Base-by-base conservation (phyloP, 2,888 invertebrate species). In the Pammene fasciana region DNA sequence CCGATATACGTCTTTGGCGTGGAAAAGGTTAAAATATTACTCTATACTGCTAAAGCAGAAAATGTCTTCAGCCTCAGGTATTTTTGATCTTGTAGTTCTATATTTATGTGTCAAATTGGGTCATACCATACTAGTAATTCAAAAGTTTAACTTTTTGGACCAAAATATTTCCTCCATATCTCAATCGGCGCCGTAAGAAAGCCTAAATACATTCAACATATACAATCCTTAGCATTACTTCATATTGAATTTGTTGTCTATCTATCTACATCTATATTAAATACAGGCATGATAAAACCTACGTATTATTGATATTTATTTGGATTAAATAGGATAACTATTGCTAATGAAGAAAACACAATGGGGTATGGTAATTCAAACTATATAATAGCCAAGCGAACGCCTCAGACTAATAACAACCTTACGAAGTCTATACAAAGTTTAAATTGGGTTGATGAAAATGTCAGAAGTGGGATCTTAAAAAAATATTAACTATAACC, bases 201-300 rank as follows among this genome's bases (percentile, higher is more conserved):
- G 38, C 62, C 13, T 52, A 34, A 34, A 59, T 45, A 45, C 36
- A 68, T 71, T 73, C 75, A 75, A 77, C 78, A 81, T 81, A 76
- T 79, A 81, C 78, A 79, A 75, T 61, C 74, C 65, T 74, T 67
- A 76, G 72, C 71, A 72, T 75, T 75, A 78, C 72, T 74, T 76
- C 74, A 78, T 79, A 72, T 79, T 79, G 77, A 82, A 81, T 83
- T 83, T 80, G 76, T 82, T 80, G 81, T 68, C 74, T 81, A 82
- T 80, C 78, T 82, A 82, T 81, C 80, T 84, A 83, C 78, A 78
- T 73, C 72, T 75, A 75, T 75, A 72, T 75, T 71, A 72, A 72
- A 75, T 75, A 76, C 75, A 77, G 76, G 74, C 75, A 74, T 76
- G 71, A 75, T 73, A 73, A 66, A 70, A 66, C 57, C 54, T 62